phyloP scores from a whole-genome alignment of 2,888 invertebrate genomes.

The Cecidostiba fungosa region DNA sequence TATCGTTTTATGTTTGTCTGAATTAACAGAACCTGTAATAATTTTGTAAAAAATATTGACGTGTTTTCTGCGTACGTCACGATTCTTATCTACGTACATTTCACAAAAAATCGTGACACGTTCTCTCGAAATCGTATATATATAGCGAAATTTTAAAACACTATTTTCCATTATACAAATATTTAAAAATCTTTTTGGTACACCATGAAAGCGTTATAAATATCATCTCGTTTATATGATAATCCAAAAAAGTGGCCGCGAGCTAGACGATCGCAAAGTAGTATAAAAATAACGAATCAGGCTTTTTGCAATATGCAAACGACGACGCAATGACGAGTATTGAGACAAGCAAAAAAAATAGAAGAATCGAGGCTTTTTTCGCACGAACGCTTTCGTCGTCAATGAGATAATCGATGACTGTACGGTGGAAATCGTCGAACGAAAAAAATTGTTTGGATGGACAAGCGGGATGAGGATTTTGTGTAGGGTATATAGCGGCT shows the following conservation, averaged over 20 bases:
- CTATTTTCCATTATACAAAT: too few species aligned
- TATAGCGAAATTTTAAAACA: neutral
- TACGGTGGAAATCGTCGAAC: neutral
- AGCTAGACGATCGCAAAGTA: neutral
- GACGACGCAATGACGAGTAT: conserved; percentile 20
- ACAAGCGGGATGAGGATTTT: neutral
- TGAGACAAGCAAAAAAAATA: neutral
- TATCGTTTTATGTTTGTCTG: too few species aligned
- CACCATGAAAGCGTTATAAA: too few species aligned
- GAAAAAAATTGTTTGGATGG: neutral
- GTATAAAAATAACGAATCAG: conserved; percentile 36
- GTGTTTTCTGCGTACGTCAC: neutral
- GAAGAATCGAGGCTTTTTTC: conserved; percentile 5
- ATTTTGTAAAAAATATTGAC: neutral
- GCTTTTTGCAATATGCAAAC: neutral
- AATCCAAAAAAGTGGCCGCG: conserved; percentile 27
- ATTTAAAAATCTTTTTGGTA: too few species aligned
- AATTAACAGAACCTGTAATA: too few species aligned
- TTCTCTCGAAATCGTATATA: neutral
- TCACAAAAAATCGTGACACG: neutral
- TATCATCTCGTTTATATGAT: neutral
- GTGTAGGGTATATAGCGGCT: neutral
- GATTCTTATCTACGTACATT: neutral
- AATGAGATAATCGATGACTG: neutral
- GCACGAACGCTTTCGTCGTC: neutral